Percentiles rank a stretch among this genome's conserved stretches.
These are phyloP conservation scores for Petrocephalus zakoni DNA, from an alignment of 2,113 vertebrate genomes.

Conservation along the genomic window DNA sequence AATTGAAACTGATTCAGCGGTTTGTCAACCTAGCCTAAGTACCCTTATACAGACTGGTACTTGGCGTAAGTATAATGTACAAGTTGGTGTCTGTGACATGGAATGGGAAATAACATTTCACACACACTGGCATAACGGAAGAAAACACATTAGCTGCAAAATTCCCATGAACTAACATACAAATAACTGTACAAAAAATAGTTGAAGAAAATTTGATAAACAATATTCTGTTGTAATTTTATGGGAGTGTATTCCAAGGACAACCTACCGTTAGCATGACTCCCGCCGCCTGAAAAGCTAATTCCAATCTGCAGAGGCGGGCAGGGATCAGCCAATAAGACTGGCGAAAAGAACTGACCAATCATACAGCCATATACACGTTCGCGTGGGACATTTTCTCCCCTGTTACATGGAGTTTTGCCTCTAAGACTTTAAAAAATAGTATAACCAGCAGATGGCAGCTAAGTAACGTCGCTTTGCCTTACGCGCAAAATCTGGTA, in stretches of 20 bases:
- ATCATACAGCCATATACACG: background rate
- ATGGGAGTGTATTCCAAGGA: background rate
- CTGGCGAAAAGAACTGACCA: background rate
- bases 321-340: background rate
- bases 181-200: background rate
- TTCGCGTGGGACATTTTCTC: background rate
- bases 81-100: background rate
- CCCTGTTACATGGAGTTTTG: background rate
- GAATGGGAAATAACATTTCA: background rate
- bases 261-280: background rate
- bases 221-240: background rate
- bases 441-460: conserved; percentile 2
- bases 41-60: background rate
- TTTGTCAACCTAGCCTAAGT: background rate
- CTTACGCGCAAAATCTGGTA: background rate
- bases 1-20: background rate
- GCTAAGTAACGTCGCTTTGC: background rate
- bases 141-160: background rate
- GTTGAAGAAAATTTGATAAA: no score
- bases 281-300: background rate
- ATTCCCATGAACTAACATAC: background rate
- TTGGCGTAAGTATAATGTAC: background rate
- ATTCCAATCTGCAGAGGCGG: background rate
- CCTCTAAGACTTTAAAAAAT: background rate
- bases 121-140: background rate